Conservation (phyloP, 2,113 vertebrate genomes). For the Zingel zingel region DNA sequence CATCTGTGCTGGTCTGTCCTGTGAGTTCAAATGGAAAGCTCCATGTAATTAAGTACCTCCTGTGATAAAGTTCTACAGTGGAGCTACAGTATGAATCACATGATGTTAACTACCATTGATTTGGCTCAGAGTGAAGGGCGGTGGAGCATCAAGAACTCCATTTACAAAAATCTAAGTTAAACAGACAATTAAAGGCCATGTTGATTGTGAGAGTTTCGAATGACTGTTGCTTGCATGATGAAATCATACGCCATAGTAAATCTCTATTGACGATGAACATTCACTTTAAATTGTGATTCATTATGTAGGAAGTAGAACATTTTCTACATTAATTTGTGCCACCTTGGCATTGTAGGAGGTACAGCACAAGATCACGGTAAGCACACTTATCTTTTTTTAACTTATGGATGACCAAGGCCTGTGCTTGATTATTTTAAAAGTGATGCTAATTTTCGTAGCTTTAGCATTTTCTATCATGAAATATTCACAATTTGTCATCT, state of each 20-base stretch:
- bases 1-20: constrained; percentile 33
- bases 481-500: constrained; percentile 63
- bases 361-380: constrained; percentile 11
- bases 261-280: constrained; percentile 39
- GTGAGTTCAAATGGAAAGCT: constrained; percentile 48
- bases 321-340: constrained; percentile 41
- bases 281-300: constrained; percentile 30
- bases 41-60: constrained; percentile 53
- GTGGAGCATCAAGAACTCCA: constrained; percentile 57
- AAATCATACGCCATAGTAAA: constrained; percentile 50
- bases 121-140: constrained; percentile 55
- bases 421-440: constrained; percentile 28
- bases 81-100: constrained; percentile 59
- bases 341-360: constrained; percentile 13
- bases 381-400: constrained; percentile 1
- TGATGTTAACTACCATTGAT: constrained; percentile 66
- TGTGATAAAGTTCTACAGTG: constrained; percentile 50
- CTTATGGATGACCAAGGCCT: constrained; percentile 26
- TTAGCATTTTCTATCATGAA: constrained; percentile 35
- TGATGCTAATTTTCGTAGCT: constrained; percentile 15
- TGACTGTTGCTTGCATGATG: constrained; percentile 68
- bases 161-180: constrained; percentile 68
- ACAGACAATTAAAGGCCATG: constrained; percentile 60
- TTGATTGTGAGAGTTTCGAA: constrained; percentile 65
- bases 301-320: constrained; percentile 46